A percentile compares a stretch with the other conserved stretches of the same genome.
Evolutionary conservation across 2,797 vertebrate genomes (phyloP).

Genomic region (Takifugu rubripes): DNA sequence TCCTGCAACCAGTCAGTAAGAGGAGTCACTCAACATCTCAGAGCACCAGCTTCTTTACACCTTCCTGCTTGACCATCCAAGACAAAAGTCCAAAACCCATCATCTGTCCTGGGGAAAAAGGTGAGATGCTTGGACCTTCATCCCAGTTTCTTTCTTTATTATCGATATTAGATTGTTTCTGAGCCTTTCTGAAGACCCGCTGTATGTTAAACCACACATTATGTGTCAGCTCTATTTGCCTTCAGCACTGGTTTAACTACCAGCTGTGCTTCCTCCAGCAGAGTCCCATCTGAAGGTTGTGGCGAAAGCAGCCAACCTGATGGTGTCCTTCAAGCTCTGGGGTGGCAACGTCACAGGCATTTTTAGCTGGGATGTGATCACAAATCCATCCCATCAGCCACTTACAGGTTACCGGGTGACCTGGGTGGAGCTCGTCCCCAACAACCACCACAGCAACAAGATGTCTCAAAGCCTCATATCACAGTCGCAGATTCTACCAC

Average conservation of each 20-base stretch:
- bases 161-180: too few species aligned
- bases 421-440: conserved; percentile 85
- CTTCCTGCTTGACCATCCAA: conserved; percentile 82
- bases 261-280: conserved; percentile 33
- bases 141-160: not conserved
- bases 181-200: too few species aligned
- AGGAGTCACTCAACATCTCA: conserved; percentile 73
- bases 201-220: too few species aligned
- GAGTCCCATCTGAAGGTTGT: conserved; percentile 66
- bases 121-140: conserved; percentile 56
- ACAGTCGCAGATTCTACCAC: conserved; percentile 42
- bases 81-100: conserved; percentile 78
- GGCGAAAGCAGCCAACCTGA: conserved; percentile 83
- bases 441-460: conserved; percentile 79
- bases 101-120: conserved; percentile 72
- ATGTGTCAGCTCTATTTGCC: not conserved
- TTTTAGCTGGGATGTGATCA: conserved; percentile 83
- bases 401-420: conserved; percentile 89
- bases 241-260: not conserved
- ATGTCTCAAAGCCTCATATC: conserved; percentile 64
- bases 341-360: conserved; percentile 81
- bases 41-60: conserved; percentile 82
- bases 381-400: conserved; percentile 60
- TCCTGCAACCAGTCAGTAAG: conserved; percentile 76
- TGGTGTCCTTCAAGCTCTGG: conserved; percentile 80